Evolutionary conservation across 2,888 invertebrate genomes (phyloP), one percentile per base, ranked within the genome.

Genomic region (Drosophila acutilabella): DNA sequence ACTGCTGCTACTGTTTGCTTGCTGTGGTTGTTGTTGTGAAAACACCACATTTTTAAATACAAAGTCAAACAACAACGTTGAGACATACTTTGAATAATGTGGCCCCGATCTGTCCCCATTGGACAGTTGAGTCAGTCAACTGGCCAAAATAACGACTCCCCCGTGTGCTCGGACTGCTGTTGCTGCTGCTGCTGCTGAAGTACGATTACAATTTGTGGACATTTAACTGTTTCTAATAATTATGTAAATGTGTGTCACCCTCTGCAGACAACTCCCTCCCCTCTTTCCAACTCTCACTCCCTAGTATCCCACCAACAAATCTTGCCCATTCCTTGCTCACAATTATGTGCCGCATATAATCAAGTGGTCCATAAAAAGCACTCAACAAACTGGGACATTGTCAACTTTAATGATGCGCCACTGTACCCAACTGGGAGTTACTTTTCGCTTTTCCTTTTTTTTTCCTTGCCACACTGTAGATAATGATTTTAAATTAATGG

Each of bases 141-240:
- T 64, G 69, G 70, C 67, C 56, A 59, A 41, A 70, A 53, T 79
- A 86, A 86, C 75, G 88, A 73, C 84, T 86, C 85, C 85, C 88
- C 65, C 71, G 85, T 77, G 85, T 69, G 61, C 60, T 45, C 40
- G 41, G 57, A 18, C 56, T 26, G 47, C 30, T 62, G 64, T 70
- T 61, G 71, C 20, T 62, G 64, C 23, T 23, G 20, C 20, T 20
- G 23, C 30, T 62, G 64, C 72, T 61, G 71, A 62, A 78, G 70
- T 69, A 61, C 61, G 74, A 75, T 75, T 74, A 85, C 84, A 85
- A 85, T 85, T 85, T 85, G 85, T 86, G 85, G 85, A 79, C 84
- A 83, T 86, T 83, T 86, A 86, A 86, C 85, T 86, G 85, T 86
- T 86, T 88, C 85, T 86, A 86, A 86, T 86, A 86, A 86, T 86